phyloP scores from a whole-genome alignment of 2,888 invertebrate genomes.

The Cryptocephalus moraei region DNA sequence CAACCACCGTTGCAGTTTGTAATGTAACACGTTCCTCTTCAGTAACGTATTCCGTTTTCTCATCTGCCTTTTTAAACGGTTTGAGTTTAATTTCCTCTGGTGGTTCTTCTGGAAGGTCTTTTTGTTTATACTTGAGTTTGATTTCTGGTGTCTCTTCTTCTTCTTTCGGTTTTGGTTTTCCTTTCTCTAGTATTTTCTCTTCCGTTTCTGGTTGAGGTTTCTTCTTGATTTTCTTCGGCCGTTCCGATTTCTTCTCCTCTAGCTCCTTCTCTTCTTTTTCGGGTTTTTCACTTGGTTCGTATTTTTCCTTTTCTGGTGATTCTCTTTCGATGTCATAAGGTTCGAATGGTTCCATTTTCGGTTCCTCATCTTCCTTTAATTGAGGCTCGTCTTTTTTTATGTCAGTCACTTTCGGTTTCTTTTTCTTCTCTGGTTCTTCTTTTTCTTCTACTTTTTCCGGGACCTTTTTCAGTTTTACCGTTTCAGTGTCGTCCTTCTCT shows the following conservation, averaged over 20 bases:
- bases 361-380: slow-evolving; percentile 6
- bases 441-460: slow-evolving; percentile 36
- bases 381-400: slow-evolving; percentile 7
- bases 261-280: slow-evolving; percentile 21
- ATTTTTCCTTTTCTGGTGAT: slow-evolving; percentile 35
- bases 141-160: slow-evolving; percentile 35
- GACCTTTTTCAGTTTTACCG: slow-evolving; percentile 43
- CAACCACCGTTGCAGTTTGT: slow-evolving; percentile 15
- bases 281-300: slow-evolving; percentile 12
- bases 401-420: slow-evolving; percentile 23
- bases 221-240: slow-evolving; percentile 26
- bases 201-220: slow-evolving; percentile 21
- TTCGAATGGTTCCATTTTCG: slow-evolving; percentile 19
- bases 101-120: slow-evolving; percentile 25
- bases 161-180: slow-evolving; percentile 24
- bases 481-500: slow-evolving; percentile 35
- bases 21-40: slow-evolving; percentile 12
- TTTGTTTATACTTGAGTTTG: slow-evolving; percentile 31
- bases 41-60: slow-evolving; percentile 22
- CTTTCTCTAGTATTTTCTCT: slow-evolving; percentile 21
- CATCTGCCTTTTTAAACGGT: slow-evolving; percentile 31
- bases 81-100: slow-evolving; percentile 32
- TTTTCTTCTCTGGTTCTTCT: slow-evolving; percentile 29
- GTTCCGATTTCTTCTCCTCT: slow-evolving; percentile 29
- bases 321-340: slow-evolving; percentile 27